phyloP scores from a whole-genome alignment of 2,797 vertebrate genomes.

The Oryzias sinensis region DNA sequence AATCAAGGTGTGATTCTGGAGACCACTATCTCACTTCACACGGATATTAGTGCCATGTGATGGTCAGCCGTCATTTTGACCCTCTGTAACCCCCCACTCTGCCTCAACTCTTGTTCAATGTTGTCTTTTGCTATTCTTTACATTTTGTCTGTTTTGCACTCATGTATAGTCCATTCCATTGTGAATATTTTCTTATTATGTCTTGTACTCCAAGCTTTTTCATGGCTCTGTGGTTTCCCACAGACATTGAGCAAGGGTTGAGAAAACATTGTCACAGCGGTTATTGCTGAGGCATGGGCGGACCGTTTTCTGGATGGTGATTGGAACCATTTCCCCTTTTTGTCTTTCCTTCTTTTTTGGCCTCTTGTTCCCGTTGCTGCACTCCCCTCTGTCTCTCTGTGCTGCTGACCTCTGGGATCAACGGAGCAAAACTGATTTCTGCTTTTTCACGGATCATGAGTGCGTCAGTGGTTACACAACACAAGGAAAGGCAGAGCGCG shows the following conservation, averaged over 20 bases:
- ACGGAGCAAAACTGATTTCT: slow-evolving; percentile 76
- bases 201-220: slow-evolving; percentile 18
- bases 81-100: too few species aligned
- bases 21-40: too few species aligned
- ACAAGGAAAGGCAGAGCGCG: slow-evolving; percentile 12
- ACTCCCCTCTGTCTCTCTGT: slow-evolving; percentile 33
- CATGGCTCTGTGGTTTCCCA: slow-evolving; percentile 19
- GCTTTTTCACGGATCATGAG: slow-evolving; percentile 76
- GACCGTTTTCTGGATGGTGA: slow-evolving; percentile 16
- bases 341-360: slow-evolving; percentile 25
- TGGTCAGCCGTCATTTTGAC: too few species aligned
- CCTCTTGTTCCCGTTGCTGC: slow-evolving; percentile 28
- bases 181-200: slow-evolving; percentile 3
- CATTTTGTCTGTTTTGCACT: slow-evolving; percentile 20
- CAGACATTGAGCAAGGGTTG: slow-evolving; percentile 7
- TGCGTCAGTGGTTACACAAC: slow-evolving; percentile 73
- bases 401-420: slow-evolving; percentile 74
- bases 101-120: too few species aligned
- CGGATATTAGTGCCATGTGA: too few species aligned
- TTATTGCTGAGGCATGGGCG: slow-evolving; percentile 25
- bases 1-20: too few species aligned
- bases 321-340: slow-evolving; percentile 10
- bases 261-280: slow-evolving; percentile 17
- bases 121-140: not conserved
- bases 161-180: slow-evolving; percentile 14